Conservation (phyloP, 2,797 vertebrate species). For the Lepilemur ruficaudatus region DNA sequence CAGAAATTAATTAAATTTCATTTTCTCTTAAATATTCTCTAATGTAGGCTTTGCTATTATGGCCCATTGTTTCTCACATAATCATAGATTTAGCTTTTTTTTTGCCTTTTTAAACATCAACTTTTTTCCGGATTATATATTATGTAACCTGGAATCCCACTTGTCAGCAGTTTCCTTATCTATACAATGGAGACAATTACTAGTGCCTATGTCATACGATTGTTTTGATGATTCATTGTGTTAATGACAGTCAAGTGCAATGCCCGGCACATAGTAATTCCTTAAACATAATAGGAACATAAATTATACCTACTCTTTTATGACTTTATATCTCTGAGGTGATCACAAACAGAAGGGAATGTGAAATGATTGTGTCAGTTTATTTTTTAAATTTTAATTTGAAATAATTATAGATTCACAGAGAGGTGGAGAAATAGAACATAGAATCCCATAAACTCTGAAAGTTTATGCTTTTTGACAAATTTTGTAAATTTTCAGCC, state of each 20-base stretch:
- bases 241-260: not conserved
- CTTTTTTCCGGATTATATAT: conserved; percentile 25
- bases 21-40: not conserved
- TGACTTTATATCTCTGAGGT: not conserved
- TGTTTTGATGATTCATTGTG: not conserved
- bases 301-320: not conserved
- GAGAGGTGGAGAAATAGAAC: not conserved
- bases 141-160: not conserved
- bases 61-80: not conserved
- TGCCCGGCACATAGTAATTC: not conserved
- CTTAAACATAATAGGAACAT: not conserved
- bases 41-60: not conserved
- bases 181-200: not conserved
- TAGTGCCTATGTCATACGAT: not conserved
- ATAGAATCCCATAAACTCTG: not conserved
- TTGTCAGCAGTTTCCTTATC: not conserved
- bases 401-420: not conserved
- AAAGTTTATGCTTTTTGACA: not conserved
- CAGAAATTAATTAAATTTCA: not conserved
- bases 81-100: not conserved
- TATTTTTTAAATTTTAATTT: not conserved
- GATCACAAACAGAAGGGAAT: not conserved
- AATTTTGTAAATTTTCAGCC: not conserved
- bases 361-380: not conserved
- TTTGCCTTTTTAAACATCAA: not conserved